Evolutionary conservation across 2,888 invertebrate species (phyloP), one percentile per base, ranked within the genome.

Genomic region (Oscheius sp.): DNA sequence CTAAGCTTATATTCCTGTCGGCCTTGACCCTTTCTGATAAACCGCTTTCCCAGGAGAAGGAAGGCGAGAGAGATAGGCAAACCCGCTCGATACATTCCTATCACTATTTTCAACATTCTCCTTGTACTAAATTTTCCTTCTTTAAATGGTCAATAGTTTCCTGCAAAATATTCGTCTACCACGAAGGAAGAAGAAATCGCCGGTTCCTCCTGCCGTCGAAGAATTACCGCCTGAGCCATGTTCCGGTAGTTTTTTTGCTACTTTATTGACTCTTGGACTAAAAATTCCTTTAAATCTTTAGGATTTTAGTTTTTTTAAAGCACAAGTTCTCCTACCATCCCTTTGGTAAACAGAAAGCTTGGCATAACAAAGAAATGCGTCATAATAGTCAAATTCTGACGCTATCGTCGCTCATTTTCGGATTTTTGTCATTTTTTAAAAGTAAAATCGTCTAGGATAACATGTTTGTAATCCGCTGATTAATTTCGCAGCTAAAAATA

Each of bases 111-210:
- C 55, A 53, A 55, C 46, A 25, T 59, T 70, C 70, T 35, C 52
- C 55, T 18, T 43, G 21, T 9, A 27, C 55, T 70, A 41, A n/a
- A n/a, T n/a, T 41, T 52, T 59, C n/a, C 45, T 23, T 21, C 35
- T 35, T 35, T 35, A 35, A 35, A 69, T 69, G 69, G 69, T 69
- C 16, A 56, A 69, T 43, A 29, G 9, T 35, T 55, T 69, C 41
- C 56, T 69, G 1, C 69, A 69, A 55, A 55, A 69, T n/a, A 55
- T 69, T 55, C 69, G 69, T 9, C 56, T 56, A 9, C 69, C 55
- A 1, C 27, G 69, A 23, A 53, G 56, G 23, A 69, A 55, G 35
- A 69, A 69, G 69, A 69, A 69, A 27, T 35, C 23, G 29, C 13
- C 41, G 23, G 61, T 41, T 2, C 43, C 61, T 2, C 27, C 49